Percentiles rank a stretch among this genome's conserved stretches.
Evolutionary conservation across 35 echinoderm and acorn worm species (phyloP).

Genomic region (Ophiothrix spiculata): DNA sequence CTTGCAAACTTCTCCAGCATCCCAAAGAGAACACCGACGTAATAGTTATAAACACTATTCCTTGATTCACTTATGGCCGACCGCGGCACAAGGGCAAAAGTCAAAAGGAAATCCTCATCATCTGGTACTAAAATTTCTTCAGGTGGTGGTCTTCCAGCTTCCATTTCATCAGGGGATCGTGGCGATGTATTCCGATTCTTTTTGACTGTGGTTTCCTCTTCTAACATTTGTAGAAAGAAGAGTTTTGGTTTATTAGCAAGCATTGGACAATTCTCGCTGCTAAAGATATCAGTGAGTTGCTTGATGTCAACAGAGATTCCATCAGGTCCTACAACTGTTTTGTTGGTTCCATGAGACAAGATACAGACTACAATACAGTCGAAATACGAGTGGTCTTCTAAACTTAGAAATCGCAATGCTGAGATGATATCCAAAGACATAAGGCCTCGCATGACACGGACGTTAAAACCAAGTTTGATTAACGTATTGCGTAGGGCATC

Average conservation of each 20-base stretch:
- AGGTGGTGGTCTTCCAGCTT: not conserved
- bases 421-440: slow-evolving; percentile 93
- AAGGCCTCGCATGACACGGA: slow-evolving; percentile 81
- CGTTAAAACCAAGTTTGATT: slow-evolving; percentile 83
- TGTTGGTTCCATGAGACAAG: slow-evolving; percentile 55
- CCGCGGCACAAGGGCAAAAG: slow-evolving; percentile 58
- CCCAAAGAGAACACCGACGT: slow-evolving; percentile 61
- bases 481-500: slow-evolving; percentile 68
- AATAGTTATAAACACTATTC: slow-evolving; percentile 53
- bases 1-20: slow-evolving; percentile 70
- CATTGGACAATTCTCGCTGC: slow-evolving; percentile 68
- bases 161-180: not conserved
- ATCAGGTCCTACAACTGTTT: slow-evolving; percentile 67
- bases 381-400: slow-evolving; percentile 91
- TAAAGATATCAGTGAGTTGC: slow-evolving; percentile 90
- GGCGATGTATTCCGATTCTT: not conserved
- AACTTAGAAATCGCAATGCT: slow-evolving; percentile 71
- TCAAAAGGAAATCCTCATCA: slow-evolving; percentile 84
- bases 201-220: not conserved
- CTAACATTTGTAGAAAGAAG: slow-evolving; percentile 78
- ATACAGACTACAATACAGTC: slow-evolving; percentile 85
- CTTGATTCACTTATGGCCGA: slow-evolving; percentile 30
- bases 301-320: slow-evolving; percentile 61
- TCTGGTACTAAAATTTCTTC: slow-evolving; percentile 46
- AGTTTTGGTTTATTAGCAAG: slow-evolving; percentile 88